Base-by-base conservation (phyloP, 2,797 vertebrate genomes). In the Bovichtus diacanthus region DNA sequence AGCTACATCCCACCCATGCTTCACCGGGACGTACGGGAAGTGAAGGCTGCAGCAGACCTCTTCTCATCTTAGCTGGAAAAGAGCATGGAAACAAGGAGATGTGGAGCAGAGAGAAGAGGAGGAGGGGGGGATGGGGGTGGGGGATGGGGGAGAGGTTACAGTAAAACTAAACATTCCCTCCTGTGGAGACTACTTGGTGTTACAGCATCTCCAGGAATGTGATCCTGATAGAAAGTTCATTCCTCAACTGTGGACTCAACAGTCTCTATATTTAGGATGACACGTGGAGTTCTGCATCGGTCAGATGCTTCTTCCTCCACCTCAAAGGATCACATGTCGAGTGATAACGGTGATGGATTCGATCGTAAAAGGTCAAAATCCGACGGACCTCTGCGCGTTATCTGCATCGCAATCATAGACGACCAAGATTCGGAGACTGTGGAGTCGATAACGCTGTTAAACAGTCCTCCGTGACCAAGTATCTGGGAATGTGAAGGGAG, bases 101-200 rank as follows among this genome's bases (percentile, higher is more conserved):
- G 58, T 65, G 70, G 21, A 74, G 49, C 39, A 13, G 50, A 59
- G 55, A 15, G 58, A n/a, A 21, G 39, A 25, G 38, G 58, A 2
- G 43, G 21, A 9, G n/a, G 15, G 11, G 11, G 34, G 31, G n/a
- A n/a, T n/a, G n/a, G n/a, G n/a, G n/a, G n/a, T n/a, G n/a, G n/a
- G n/a, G n/a, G n/a, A n/a, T n/a, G n/a, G n/a, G 10, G 16, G 23
- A 21, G 12, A 15, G 44, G n/a, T 9, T 70, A 55, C 75, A 77
- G 31, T 51, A 31, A 39, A 63, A 90, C 85, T 87, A 83, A 91
- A 89, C 49, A 56, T 59, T 84, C 80, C 69, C 74, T 86, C 83
- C 72, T 67, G 72, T 74, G 36, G 51, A 72, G 77, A 80, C 62
- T 19, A 63, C 60, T 34, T 5, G 15, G 47, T 27, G 50, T 86